Evolutionary conservation across 1,140 invertebrate species (phyloP).

Genomic region (Brachionus rotundiformis): DNA sequence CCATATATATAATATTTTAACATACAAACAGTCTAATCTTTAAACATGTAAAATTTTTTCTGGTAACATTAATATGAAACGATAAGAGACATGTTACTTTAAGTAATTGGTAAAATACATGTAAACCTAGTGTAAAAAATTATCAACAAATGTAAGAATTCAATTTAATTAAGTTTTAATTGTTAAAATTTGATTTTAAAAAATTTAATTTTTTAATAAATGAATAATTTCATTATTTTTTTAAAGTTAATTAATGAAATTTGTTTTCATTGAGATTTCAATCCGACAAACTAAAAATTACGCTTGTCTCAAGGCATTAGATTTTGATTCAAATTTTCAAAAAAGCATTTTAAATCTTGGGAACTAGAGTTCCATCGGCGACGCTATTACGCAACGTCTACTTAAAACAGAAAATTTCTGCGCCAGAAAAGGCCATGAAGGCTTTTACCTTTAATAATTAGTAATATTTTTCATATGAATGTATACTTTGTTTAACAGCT

Average conservation of each 20-base stretch:
- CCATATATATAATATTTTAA: too few species aligned
- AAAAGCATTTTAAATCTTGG: not conserved
- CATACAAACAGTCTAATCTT: too few species aligned
- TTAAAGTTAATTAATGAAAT: not conserved
- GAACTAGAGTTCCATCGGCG: not conserved
- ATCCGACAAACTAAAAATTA: not conserved
- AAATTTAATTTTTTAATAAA: too few species aligned
- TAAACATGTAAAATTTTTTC: too few species aligned
- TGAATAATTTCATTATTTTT: too few species aligned
- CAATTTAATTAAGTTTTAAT: too few species aligned
- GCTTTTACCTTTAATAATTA: not conserved
- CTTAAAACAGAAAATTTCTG: not conserved
- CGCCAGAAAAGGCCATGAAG: not conserved
- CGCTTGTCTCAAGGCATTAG: not conserved
- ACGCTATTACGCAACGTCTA: not conserved
- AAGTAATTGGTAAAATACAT: too few species aligned
- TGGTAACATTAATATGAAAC: too few species aligned
- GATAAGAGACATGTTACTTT: too few species aligned
- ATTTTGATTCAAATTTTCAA: not conserved
- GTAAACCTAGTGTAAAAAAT: too few species aligned
- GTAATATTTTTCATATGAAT: not conserved
- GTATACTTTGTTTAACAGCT: not conserved
- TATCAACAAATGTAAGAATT: too few species aligned
- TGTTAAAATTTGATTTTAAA: too few species aligned
- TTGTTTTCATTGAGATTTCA: not conserved